Evolutionary conservation across 2,797 vertebrate genomes (phyloP).

Genomic region (Rhabdomys pumilio): DNA sequence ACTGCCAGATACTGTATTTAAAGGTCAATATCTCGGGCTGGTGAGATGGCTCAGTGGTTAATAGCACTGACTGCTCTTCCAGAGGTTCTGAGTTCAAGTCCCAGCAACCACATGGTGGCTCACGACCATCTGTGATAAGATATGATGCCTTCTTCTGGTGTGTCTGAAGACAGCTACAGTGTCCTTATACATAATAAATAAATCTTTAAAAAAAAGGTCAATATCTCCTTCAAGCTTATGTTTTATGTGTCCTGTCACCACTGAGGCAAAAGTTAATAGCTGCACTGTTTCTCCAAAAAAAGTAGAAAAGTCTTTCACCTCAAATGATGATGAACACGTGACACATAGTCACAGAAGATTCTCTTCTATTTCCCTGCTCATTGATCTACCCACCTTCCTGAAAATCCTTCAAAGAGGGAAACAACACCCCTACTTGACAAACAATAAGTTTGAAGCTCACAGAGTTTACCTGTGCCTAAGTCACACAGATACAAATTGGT

Average conservation of each 20-base stretch:
- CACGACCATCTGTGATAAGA: too few relatives aligned
- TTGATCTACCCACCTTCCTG: not conserved
- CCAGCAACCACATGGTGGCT: too few relatives aligned
- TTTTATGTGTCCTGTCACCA: not conserved
- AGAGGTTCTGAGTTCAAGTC: too few relatives aligned
- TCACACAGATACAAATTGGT: not conserved
- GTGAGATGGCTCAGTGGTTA: too few relatives aligned
- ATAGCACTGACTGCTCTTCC: too few relatives aligned
- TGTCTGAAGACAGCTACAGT: too few relatives aligned
- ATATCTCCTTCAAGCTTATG: not conserved
- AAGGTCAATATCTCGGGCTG: not conserved
- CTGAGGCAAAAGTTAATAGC: not conserved
- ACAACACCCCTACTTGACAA: not conserved
- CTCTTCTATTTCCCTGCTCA: not conserved
- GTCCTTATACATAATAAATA: too few relatives aligned
- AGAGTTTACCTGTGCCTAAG: not conserved
- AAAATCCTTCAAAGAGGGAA: not conserved
- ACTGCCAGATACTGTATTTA: not conserved
- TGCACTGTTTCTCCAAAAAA: not conserved
- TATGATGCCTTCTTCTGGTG: too few relatives aligned
- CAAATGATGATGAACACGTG: not conserved
- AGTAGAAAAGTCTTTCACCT: not conserved
- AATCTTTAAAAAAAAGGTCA: not conserved
- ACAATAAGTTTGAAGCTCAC: not conserved
- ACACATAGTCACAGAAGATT: too few relatives aligned